These are phyloP conservation scores for Pelmatolapia mariae DNA, from an alignment of 2,113 vertebrate genomes.

Conservation along the genomic window DNA sequence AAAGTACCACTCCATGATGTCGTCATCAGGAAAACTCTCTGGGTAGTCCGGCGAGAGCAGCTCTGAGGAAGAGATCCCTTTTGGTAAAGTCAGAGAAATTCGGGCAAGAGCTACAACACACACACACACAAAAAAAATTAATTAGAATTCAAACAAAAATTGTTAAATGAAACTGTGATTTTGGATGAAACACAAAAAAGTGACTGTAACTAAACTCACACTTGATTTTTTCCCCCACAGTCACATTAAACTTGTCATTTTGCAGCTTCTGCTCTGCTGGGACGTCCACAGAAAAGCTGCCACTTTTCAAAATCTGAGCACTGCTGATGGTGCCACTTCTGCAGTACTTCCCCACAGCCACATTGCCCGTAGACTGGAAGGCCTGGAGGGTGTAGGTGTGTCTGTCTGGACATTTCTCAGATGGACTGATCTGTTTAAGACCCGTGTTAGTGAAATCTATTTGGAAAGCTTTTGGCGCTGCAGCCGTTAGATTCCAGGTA, in stretches of 20 bases:
- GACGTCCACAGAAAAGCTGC: conserved; percentile 71
- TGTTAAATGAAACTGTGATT: background rate
- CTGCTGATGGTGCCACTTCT: conserved; percentile 70
- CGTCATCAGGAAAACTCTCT: conserved; percentile 77
- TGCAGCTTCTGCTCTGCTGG: conserved; percentile 66
- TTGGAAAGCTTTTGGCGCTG: conserved; percentile 58
- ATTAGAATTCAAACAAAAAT: background rate
- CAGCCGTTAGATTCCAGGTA: conserved; percentile 75
- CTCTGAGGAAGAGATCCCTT: conserved; percentile 59
- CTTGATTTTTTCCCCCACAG: conserved; percentile 76
- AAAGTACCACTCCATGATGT: conserved; percentile 83
- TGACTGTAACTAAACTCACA: conserved; percentile 66
- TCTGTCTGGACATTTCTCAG: conserved; percentile 67
- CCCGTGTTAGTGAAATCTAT: conserved; percentile 69
- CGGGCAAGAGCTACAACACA: conserved; percentile 77
- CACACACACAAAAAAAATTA: too few relatives aligned
- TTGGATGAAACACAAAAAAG: background rate
- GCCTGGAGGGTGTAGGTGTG: conserved; percentile 73
- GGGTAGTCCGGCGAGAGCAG: conserved; percentile 87
- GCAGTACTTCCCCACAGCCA: conserved; percentile 81
- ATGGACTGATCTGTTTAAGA: conserved; percentile 73
- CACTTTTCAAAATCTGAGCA: conserved; percentile 72
- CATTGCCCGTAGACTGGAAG: background rate
- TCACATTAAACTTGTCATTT: conserved; percentile 67
- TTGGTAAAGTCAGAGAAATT: conserved; percentile 75